phyloP scores from a whole-genome alignment of 2,888 invertebrate genomes.

The Melanostoma scalare region DNA sequence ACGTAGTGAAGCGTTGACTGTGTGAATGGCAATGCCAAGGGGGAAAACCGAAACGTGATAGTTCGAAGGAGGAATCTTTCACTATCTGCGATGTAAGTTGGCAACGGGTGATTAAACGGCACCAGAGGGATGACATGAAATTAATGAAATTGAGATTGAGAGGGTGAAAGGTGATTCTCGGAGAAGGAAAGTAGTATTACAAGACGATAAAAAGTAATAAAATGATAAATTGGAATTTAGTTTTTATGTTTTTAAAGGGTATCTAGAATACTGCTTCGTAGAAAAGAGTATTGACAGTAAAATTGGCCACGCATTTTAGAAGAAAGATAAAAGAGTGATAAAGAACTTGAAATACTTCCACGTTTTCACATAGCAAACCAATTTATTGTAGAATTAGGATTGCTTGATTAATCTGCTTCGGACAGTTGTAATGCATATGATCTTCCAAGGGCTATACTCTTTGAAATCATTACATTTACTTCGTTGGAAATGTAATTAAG shows the following conservation, averaged over 20 bases:
- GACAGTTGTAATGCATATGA: too few species aligned
- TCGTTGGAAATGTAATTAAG: too few species aligned
- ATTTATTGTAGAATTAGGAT: not conserved
- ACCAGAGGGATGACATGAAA: constrained; percentile 62
- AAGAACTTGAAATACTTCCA: not conserved
- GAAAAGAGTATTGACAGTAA: constrained; percentile 1
- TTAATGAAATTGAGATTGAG: constrained; percentile 68
- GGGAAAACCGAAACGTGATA: constrained; percentile 35
- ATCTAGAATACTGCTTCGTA: constrained; percentile 14
- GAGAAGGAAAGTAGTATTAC: constrained; percentile 46
- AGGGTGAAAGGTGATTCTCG: constrained; percentile 44
- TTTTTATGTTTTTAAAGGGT: constrained; percentile 14
- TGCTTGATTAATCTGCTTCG: too few species aligned
- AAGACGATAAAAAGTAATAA: constrained; percentile 51
- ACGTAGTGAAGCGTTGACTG: constrained; percentile 10
- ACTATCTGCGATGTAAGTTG: constrained; percentile 36
- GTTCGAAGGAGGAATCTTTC: constrained; percentile 42
- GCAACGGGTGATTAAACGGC: constrained; percentile 61
- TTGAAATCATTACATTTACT: too few species aligned
- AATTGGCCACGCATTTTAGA: not conserved
- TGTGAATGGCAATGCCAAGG: constrained; percentile 33
- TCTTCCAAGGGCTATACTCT: too few species aligned
- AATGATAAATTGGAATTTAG: constrained; percentile 18
- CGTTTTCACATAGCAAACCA: not conserved
- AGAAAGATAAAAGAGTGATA: constrained; percentile 6